phyloP scores from a whole-genome alignment of 2,113 vertebrate genomes.

The Turnix velox region DNA sequence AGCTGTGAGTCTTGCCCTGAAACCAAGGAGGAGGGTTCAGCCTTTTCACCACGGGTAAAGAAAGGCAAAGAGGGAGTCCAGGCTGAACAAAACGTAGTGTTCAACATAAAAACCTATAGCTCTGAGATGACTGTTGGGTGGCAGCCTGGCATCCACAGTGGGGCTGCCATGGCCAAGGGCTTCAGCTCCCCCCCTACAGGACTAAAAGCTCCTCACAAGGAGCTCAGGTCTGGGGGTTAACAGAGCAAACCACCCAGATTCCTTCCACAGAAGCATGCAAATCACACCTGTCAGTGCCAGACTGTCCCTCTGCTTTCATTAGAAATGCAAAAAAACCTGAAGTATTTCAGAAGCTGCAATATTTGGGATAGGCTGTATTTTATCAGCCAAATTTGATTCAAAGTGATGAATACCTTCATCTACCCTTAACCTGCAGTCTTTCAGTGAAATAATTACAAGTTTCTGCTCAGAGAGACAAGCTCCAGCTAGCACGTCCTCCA shows the following conservation, averaged over 20 bases:
- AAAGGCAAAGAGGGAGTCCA: background rate
- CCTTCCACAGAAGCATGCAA: accelerated
- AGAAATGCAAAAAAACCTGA: background rate
- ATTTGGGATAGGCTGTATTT: background rate
- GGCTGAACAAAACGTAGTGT: background rate
- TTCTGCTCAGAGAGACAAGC: accelerated
- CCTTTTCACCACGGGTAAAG: background rate
- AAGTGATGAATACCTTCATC: background rate
- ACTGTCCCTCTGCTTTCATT: background rate
- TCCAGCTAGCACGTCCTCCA: background rate
- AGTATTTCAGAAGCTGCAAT: background rate
- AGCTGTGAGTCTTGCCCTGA: background rate
- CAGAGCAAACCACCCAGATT: background rate
- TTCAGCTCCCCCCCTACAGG: too few species aligned
- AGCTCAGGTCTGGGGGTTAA: background rate
- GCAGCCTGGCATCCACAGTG: background rate
- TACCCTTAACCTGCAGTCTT: background rate
- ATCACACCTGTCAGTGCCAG: too few species aligned
- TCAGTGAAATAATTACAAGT: background rate
- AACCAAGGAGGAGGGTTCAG: too few species aligned
- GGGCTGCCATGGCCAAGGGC: background rate
- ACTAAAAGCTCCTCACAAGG: background rate
- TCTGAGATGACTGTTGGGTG: background rate
- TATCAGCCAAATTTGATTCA: background rate
- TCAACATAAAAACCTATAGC: background rate